phyloP scores from a whole-genome alignment of 1,140 invertebrate species.

The Lordiphosa mommai region DNA sequence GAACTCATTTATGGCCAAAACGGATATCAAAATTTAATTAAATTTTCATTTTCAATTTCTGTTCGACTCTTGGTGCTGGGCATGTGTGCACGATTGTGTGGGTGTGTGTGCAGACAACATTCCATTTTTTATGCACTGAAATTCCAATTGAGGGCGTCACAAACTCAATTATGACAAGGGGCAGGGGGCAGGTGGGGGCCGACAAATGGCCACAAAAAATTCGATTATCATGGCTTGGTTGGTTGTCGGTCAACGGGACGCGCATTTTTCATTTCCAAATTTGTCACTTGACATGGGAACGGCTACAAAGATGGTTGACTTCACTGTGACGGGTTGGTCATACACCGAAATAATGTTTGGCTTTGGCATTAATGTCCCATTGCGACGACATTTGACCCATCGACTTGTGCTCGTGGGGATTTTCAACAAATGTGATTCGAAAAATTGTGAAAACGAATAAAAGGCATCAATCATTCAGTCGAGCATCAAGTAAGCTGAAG shows the following conservation, averaged over 20 bases:
- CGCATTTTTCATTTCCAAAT: slow-evolving; percentile 70
- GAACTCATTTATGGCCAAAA: slow-evolving; percentile 57
- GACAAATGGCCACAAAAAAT: slow-evolving; percentile 39
- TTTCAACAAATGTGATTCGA: too few relatives aligned
- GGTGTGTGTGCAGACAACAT: slow-evolving; percentile 12
- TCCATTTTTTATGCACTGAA: slow-evolving; percentile 45
- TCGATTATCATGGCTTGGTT: slow-evolving; percentile 54
- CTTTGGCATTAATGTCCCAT: slow-evolving; percentile 68
- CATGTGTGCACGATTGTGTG: background rate
- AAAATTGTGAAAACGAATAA: slow-evolving; percentile 64
- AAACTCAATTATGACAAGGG: slow-evolving; percentile 72
- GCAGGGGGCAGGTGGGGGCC: slow-evolving; percentile 15
- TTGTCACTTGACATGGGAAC: slow-evolving; percentile 66
- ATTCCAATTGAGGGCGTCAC: slow-evolving; percentile 36
- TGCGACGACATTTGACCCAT: slow-evolving; percentile 23
- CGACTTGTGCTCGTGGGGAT: slow-evolving; percentile 47
- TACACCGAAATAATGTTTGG: slow-evolving; percentile 59
- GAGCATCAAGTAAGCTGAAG: slow-evolving; percentile 66
- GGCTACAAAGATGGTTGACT: slow-evolving; percentile 16
- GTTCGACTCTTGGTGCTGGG: slow-evolving; percentile 3
- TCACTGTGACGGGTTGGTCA: background rate
- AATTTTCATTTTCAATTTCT: slow-evolving; percentile 74
- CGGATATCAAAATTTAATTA: slow-evolving; percentile 77
- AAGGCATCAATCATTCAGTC: slow-evolving; percentile 74
- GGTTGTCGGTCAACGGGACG: slow-evolving; percentile 15